Evolutionary conservation across 2,888 invertebrate species (phyloP).

Genomic region (Caenorhabditis zanzibari): DNA sequence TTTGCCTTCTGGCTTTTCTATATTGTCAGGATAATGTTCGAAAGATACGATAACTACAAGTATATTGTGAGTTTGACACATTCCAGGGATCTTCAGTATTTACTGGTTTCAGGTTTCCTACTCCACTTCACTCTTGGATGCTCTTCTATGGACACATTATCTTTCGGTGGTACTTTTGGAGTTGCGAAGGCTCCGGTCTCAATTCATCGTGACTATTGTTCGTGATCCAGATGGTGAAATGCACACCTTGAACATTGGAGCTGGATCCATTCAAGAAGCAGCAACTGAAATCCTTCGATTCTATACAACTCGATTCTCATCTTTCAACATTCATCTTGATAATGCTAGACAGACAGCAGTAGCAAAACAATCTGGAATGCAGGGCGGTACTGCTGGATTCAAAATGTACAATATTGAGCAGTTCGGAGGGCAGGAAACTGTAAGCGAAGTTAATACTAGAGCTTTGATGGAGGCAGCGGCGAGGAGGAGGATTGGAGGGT

Average conservation of each 20-base stretch:
- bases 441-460: conserved; percentile 86
- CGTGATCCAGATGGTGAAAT: conserved; percentile 97
- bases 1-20: conserved; percentile 99
- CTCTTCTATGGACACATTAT: conserved; percentile 86
- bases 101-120: conserved; percentile 89
- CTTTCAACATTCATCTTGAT: conserved; percentile 97
- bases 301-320: conserved; percentile 96
- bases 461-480: conserved; percentile 89
- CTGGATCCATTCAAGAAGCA: conserved; percentile 93
- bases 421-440: conserved; percentile 77
- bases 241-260: conserved; percentile 89
- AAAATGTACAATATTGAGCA: conserved; percentile 98
- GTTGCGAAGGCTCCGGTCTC: conserved; percentile 93
- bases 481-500: conserved; percentile 90
- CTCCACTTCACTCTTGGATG: conserved; percentile 94
- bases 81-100: neutral
- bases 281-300: conserved; percentile 95
- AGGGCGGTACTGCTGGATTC: conserved; percentile 85
- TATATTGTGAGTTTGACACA: conserved; percentile 64
- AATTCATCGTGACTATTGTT: conserved; percentile 88
- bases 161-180: conserved; percentile 93
- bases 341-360: conserved; percentile 67
- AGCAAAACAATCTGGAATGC: conserved; percentile 61
- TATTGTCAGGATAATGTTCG: conserved; percentile 89
- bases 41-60: conserved; percentile 78